Base-by-base conservation (phyloP, 1,140 invertebrate species). In the Meloidogyne chitwoodi region DNA sequence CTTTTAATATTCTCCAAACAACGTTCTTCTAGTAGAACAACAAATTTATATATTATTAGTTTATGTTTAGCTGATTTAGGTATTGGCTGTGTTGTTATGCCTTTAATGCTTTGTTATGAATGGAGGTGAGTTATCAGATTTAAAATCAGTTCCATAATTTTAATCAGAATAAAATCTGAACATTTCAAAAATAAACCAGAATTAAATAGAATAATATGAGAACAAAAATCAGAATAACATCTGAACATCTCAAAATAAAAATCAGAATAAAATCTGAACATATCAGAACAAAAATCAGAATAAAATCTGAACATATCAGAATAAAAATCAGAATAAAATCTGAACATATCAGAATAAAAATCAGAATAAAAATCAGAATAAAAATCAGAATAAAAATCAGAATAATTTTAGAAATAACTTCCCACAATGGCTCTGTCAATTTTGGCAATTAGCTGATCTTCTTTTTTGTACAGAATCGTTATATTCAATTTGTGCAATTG, bases 401-500 rank as follows among this genome's bases (percentile, higher is more conserved):
- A 56, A 56, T 56, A n/a, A n/a, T 56, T 56, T 56, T 19, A 56
- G 48, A 56, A 56, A 8, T 22, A 67, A 67, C 22, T 41, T 34
- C 5, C 65, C 77, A 6, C 19, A 24, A 5, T 77, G 76, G 76
- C 34, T 78, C 31, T 79, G 77, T 44, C 61, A 76, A 34, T 12
- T 26, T 3, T 79, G 78, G 78, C 78, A 79, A 61, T 10, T 80
- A 19, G 26, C 29, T 16, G 78, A 79, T 68, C 31, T 79, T 64
- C 27, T 79, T 16, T 38, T 80, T 22, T 75, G 24, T 29, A 80
- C 78, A 14, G 73, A 78, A 16, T 80, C 78, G 19, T 56, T 79
- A 38, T 79, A 79, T 69, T 80, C 77, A 34, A 80, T 77, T 62
- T 80, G 78, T 68, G 78, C 78, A 26, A 79, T 79, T 48, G 77